Conservation (phyloP, 2,797 vertebrate genomes). For the Astyanax mexicanus region DNA sequence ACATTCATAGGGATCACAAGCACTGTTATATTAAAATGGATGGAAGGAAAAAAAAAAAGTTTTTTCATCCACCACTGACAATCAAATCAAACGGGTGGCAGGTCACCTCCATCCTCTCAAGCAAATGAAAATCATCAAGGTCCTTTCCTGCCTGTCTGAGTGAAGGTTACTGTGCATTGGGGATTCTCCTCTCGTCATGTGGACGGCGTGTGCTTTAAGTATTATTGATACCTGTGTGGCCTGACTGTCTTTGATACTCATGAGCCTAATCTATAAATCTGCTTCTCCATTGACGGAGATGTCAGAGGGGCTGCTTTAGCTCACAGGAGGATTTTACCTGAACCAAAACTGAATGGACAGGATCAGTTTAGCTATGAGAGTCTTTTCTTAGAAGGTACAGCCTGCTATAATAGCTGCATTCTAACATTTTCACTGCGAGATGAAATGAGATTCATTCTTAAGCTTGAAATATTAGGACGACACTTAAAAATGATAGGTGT, state of each 20-base stretch:
- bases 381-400: too few species aligned
- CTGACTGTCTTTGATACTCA: constrained; percentile 45
- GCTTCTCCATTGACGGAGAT: constrained; percentile 28
- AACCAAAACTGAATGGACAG: constrained; percentile 7
- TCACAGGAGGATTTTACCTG: constrained; percentile 6
- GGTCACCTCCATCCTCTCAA: constrained; percentile 69
- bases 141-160: constrained; percentile 51
- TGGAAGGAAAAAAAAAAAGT: neutral
- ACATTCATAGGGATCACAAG: constrained; percentile 7
- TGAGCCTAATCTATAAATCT: constrained; percentile 47
- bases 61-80: constrained; percentile 34
- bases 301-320: constrained; percentile 35
- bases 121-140: constrained; percentile 72
- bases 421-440: too few species aligned
- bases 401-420: too few species aligned
- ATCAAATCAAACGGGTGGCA: constrained; percentile 72
- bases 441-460: too few species aligned
- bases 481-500: too few species aligned
- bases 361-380: too few species aligned
- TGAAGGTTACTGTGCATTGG: constrained; percentile 70
- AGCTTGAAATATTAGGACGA: too few species aligned
- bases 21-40: neutral
- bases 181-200: constrained; percentile 46
- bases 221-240: constrained; percentile 64
- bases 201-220: constrained; percentile 53